Base-by-base conservation (phyloP, 2,888 invertebrate species). In the Amblyteles armatorius region DNA sequence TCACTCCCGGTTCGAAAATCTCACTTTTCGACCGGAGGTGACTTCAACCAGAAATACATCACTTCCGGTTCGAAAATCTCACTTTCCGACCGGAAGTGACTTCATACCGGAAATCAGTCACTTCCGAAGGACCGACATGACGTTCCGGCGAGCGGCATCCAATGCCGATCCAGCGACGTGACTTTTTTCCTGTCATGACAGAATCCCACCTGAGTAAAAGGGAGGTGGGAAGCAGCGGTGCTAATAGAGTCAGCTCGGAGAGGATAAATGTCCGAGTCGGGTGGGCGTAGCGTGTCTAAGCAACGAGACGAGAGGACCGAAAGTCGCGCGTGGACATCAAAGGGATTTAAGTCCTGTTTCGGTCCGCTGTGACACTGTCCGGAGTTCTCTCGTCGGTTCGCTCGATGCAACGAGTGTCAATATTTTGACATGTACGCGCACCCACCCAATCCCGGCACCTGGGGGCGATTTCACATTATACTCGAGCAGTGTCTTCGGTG, bases 201-300 rank as follows among this genome's bases (percentile, higher is more conserved):
- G 11, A 40, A 40, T 40, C 40, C 40, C 40, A 11, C 11, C 9
- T 11, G 11, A 11, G 11, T 11, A 26, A 57, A 57, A 22, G 7
- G 3, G 11, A 22, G 55, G 22, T 57, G 44, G 50, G 40, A 68
- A 73, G 9, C 26, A 52, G 33, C 57, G 50, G 5, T 57, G 60
- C 36, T 73, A 78, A 71, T 36, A 48, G 81, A 76, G 67, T 60
- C 50, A 50, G 19, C 40, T 77, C 33, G 13, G 55, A 67, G 52
- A 73, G 60, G 57, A 78, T 63, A 48, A 36, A 74, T 80, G 65
- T 74, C 57, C 69, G 36, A 40, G 16, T 11, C 60, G 19, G n/a
- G 85, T 77, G 74, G 85, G 85, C 85, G 83, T 80, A 73, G 82
- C 85, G 83, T 80, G 69, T 77, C 85, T 26, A 85, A 83, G 68